These are phyloP conservation scores for Centrocercus urophasianus DNA, from an alignment of 2,113 vertebrate genomes.

Conservation along the genomic window DNA sequence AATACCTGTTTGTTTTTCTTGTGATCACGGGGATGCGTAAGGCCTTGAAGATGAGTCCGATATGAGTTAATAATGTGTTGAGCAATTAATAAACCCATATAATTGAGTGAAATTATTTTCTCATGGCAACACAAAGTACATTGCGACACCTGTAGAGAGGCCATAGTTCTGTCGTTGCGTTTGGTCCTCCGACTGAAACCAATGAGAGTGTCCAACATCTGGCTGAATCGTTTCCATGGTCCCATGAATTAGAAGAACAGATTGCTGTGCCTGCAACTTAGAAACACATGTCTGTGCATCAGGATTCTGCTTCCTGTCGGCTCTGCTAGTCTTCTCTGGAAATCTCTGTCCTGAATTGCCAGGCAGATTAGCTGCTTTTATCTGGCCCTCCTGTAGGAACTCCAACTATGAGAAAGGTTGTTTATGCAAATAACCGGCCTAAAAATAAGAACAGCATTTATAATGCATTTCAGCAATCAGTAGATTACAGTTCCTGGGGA, in stretches of 20 bases:
- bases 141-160: neutral
- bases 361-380: neutral
- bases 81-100: slow-evolving; percentile 11
- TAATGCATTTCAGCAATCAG: neutral
- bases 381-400: neutral
- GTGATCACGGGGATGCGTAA: neutral
- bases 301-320: neutral
- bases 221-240: neutral
- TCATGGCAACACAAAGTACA: neutral
- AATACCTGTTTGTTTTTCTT: neutral
- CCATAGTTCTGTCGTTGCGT: neutral
- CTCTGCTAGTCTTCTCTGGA: neutral
- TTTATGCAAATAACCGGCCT: neutral
- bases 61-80: slow-evolving; percentile 20
- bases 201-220: neutral
- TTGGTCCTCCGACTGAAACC: neutral
- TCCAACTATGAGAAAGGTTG: neutral
- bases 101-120: neutral
- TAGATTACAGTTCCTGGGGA: neutral
- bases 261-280: neutral
- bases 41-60: slow-evolving; percentile 8
- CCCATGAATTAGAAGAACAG: neutral
- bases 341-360: neutral
- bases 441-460: neutral
- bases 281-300: accelerated